Base-by-base conservation (phyloP, 37 sponge, comb jelly and placozoan species). In the Theonella swinhoei region DNA sequence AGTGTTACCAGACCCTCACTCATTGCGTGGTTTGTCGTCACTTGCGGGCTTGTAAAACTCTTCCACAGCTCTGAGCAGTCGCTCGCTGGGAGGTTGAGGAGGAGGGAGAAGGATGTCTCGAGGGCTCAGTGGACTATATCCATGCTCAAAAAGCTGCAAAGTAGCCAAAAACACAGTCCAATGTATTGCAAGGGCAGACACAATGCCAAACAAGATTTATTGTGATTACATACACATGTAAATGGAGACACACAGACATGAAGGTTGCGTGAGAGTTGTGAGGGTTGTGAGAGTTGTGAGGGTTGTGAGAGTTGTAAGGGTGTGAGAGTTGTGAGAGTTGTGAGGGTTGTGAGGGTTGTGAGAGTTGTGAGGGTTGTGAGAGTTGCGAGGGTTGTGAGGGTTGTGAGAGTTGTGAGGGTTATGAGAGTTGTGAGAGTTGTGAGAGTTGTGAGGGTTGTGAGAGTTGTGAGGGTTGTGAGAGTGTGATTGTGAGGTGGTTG, bases 51-150 rank as follows among this genome's bases (percentile, higher is more conserved):
- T 22, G 78, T 99, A 99, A 64, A 96, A 99, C 83, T 86, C 92
- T 40, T 99, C 99, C 39, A 99, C 94, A 11, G 99, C 97, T 30
- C 78, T 40, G 33, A 99, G 78, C 28, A 99, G 88, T n/a, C 89
- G 68, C 41, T 96, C 77, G 31, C 88, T 93, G 34, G 99, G 99
- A 5, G 95, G 97, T 31, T 88, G 88, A 4, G 99, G 97, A 31
- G 83, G 88, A 36, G 99, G 99, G 32, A 99, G 90, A 2, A 80
- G 77, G 19, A 95, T 76, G 37, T 64, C 76, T 5, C 33, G 36
- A 23, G 97, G 95, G 61, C 93, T 82, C 30, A 99, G 40, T 17
- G 95, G 75, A 11, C 68, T 72, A 71, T 97, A 99, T 61, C 66
- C 62, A 30, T 90, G 85, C 64, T 98, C 95, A 37, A 87, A 89